Evolutionary conservation across 1,140 invertebrate genomes (phyloP).

Genomic region (Lethrus apterus): DNA sequence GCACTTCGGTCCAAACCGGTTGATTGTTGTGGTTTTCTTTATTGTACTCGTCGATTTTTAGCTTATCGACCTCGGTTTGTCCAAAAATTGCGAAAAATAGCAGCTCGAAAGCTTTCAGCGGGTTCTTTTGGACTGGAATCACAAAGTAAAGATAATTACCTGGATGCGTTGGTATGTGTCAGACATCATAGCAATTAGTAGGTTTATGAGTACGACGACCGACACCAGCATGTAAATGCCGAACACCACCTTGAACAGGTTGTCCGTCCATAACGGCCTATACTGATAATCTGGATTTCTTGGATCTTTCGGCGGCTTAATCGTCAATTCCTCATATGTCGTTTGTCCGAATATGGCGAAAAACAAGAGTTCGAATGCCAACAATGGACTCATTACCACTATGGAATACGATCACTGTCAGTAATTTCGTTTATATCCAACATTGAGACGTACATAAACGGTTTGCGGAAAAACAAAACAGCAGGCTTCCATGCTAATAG

Average conservation of each 20-base stretch:
- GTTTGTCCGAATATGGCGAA: slow-evolving; percentile 97
- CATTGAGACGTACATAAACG: too few relatives aligned
- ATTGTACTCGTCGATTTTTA: slow-evolving; percentile 48
- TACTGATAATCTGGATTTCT: slow-evolving; percentile 19
- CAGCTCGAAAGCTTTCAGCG: slow-evolving; percentile 88
- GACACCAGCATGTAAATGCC: slow-evolving; percentile 96
- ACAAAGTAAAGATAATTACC: slow-evolving; percentile 55
- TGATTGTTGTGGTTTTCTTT: slow-evolving; percentile 47
- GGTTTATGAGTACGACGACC: slow-evolving; percentile 94
- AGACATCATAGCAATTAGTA: slow-evolving; percentile 99
- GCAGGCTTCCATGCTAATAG: too few relatives aligned
- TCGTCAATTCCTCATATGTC: slow-evolving; percentile 74
- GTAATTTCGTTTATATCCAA: too few relatives aligned
- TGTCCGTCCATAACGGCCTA: slow-evolving; percentile 67
- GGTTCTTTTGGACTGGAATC: slow-evolving; percentile 80
- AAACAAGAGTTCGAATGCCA: slow-evolving; percentile 94
- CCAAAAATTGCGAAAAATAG: slow-evolving; percentile 99
- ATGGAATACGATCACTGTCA: too few relatives aligned
- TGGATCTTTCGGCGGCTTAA: slow-evolving; percentile 39
- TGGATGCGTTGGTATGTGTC: slow-evolving; percentile 98
- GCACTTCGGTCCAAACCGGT: slow-evolving; percentile 65
- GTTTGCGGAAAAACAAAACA: too few relatives aligned
- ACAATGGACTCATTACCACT: slow-evolving; percentile 78
- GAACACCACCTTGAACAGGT: slow-evolving; percentile 80
- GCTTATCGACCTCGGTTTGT: slow-evolving; percentile 80